These are phyloP conservation scores for Nothobranchius furzeri DNA, from an alignment of 2,113 vertebrate species.

Conservation along the genomic window DNA sequence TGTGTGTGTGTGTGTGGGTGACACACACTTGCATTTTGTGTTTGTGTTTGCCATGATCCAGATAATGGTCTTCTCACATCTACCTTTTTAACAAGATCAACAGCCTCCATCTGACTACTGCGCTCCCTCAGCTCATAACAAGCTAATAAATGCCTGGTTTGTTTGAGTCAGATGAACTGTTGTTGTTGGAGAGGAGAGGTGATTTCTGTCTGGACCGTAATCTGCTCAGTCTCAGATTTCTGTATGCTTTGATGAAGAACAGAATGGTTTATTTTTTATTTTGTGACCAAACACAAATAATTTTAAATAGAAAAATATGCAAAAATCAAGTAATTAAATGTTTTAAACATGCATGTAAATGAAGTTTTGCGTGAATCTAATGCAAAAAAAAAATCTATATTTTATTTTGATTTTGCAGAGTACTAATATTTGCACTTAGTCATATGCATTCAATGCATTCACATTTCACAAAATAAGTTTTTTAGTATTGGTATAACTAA, in stretches of 20 bases:
- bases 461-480: conserved; percentile 7
- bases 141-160: conserved; percentile 65
- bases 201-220: neutral
- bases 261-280: conserved; percentile 3
- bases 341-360: too few relatives aligned
- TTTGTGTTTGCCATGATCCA: conserved; percentile 70
- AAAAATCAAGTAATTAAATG: neutral
- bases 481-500: conserved; percentile 4
- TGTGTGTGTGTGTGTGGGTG: conserved; percentile 13
- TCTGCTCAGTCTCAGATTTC: neutral
- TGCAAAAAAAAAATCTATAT: too few relatives aligned
- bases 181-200: conserved; percentile 22
- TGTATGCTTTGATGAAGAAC: conserved; percentile 6
- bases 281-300: neutral
- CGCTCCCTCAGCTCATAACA: conserved; percentile 56
- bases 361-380: conserved; percentile 1
- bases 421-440: neutral
- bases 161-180: conserved; percentile 39
- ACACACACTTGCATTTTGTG: conserved; percentile 20
- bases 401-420: neutral
- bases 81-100: conserved; percentile 75
- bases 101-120: conserved; percentile 77
- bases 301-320: neutral
- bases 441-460: neutral
- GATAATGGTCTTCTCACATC: conserved; percentile 73